Evolutionary conservation across 30 jellyfish, hydroid and myxozoan genomes (phyloP).

Genomic region (Phacellophora camtschatica): DNA sequence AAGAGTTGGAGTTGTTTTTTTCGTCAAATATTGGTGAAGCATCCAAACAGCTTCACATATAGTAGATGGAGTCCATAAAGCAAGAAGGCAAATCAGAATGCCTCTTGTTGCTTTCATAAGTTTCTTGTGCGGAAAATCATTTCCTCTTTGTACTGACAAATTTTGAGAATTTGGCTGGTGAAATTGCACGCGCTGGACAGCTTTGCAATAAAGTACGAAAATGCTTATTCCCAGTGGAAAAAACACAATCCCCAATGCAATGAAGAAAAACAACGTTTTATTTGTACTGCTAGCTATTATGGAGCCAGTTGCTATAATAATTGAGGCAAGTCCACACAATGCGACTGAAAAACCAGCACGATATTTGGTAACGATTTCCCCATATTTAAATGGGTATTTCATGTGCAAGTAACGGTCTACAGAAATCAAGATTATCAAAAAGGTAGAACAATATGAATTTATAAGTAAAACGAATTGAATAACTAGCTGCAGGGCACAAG

Average conservation of each 20-base stretch:
- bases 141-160: background rate
- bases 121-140: background rate
- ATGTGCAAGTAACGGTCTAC: conserved; percentile 27
- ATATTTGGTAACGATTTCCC: background rate
- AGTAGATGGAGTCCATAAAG: background rate
- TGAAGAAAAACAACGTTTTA: background rate
- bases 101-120: background rate
- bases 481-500: background rate
- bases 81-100: background rate
- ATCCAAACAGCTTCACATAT: background rate
- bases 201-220: conserved; percentile 10
- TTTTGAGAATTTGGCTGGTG: too few relatives aligned
- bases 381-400: background rate
- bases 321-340: background rate
- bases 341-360: background rate
- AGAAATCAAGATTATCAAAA: background rate
- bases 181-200: background rate
- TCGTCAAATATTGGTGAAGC: too few relatives aligned
- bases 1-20: too few relatives aligned
- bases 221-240: background rate
- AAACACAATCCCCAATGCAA: background rate
- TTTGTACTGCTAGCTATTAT: background rate
- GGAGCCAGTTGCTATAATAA: background rate
- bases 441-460: background rate
- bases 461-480: background rate